phyloP scores from a whole-genome alignment of 2,888 invertebrate species.

The Patella caerulea region DNA sequence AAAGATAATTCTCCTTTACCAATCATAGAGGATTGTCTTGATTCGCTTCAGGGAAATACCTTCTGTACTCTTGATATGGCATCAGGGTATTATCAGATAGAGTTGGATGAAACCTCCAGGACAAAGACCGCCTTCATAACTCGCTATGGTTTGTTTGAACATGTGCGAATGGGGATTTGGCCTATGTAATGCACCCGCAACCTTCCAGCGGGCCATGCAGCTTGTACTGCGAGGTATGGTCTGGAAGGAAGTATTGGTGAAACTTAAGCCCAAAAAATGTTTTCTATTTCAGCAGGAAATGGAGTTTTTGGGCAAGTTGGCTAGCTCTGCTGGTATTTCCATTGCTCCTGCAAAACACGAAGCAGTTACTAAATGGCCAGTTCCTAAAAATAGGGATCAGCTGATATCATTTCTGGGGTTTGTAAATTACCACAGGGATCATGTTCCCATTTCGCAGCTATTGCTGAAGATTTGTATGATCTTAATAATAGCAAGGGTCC shows the following conservation, averaged over 20 bases:
- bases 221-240: slow-evolving; percentile 33
- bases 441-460: slow-evolving; percentile 31
- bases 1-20: not conserved
- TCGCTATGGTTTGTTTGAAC: no score
- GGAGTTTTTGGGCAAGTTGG: slow-evolving; percentile 30
- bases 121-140: no score
- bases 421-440: slow-evolving; percentile 35
- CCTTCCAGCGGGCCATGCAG: slow-evolving; percentile 33
- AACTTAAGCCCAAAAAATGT: slow-evolving; percentile 41
- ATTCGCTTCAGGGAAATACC: slow-evolving; percentile 34
- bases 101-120: no score
- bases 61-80: no score
- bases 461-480: slow-evolving; percentile 32
- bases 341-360: slow-evolving; percentile 15
- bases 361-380: slow-evolving; percentile 33
- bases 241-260: slow-evolving; percentile 37
- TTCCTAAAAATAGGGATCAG: slow-evolving; percentile 19
- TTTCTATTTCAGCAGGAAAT: slow-evolving; percentile 25
- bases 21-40: slow-evolving; percentile 16
- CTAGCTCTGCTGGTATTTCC: slow-evolving; percentile 22
- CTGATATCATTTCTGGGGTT: slow-evolving; percentile 39
- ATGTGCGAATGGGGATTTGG: no score
- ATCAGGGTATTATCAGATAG: no score
- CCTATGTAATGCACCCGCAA: slow-evolving; percentile 42
- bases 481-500: slow-evolving; percentile 17